phyloP scores from a whole-genome alignment of 1,140 invertebrate genomes.

The Rhynchophorus ferrugineus region DNA sequence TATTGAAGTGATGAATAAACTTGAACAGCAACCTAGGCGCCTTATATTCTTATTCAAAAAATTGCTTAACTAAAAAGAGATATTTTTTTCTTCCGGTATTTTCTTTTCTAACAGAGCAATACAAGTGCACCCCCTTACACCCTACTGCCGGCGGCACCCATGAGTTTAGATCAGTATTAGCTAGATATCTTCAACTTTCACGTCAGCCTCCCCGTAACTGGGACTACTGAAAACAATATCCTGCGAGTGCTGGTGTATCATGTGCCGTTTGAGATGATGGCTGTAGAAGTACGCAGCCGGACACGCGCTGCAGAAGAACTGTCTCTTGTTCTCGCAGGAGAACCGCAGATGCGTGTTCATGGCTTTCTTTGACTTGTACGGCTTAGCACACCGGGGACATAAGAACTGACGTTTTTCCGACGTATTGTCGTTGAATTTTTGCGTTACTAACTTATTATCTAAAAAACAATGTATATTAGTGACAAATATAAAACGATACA shows the following conservation, averaged over 20 bases:
- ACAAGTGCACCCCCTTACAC: too few species aligned
- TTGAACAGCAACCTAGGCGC: too few species aligned
- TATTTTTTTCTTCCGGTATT: too few species aligned
- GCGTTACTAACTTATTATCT: too few species aligned
- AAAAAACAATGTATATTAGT: background rate
- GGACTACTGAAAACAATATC: too few species aligned
- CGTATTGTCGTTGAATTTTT: background rate
- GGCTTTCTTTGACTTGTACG: slow-evolving; percentile 31
- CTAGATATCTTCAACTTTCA: background rate
- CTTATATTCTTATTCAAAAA: too few species aligned
- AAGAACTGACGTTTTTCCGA: slow-evolving; percentile 14
- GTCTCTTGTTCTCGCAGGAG: slow-evolving; percentile 40
- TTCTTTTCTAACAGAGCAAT: too few species aligned
- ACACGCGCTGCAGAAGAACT: slow-evolving; percentile 37
- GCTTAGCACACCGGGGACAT: slow-evolving; percentile 30
- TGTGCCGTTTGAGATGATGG: slow-evolving; percentile 30
- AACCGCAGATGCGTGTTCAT: slow-evolving; percentile 30
- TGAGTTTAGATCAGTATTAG: background rate
- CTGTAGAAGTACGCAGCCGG: slow-evolving; percentile 31
- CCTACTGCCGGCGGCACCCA: too few species aligned
- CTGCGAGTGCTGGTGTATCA: slow-evolving; percentile 25
- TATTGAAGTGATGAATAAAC: too few species aligned
- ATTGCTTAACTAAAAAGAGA: too few species aligned
- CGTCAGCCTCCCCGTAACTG: background rate
- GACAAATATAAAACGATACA: background rate